Percentiles rank a stretch among this genome's conserved stretches.
phyloP scores from a whole-genome alignment of 2,113 vertebrate species.

The Crotophaga sulcirostris region DNA sequence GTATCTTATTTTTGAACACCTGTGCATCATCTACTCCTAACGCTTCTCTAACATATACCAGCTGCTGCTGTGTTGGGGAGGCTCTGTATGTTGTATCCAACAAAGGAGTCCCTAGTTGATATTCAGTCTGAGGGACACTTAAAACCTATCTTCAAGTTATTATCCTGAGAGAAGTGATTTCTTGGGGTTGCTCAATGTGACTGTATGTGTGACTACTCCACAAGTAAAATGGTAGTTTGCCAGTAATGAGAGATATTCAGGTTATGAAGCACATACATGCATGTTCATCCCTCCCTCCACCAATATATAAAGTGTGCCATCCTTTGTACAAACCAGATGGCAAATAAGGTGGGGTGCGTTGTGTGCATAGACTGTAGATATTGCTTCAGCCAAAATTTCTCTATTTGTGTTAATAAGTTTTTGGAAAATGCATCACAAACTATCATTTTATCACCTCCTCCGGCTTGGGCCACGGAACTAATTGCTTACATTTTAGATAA shows the following conservation, averaged over 20 bases:
- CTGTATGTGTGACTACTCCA: neutral
- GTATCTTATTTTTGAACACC: neutral
- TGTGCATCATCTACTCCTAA: neutral
- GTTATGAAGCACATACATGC: neutral
- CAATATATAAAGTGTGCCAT: neutral
- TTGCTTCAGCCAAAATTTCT: neutral
- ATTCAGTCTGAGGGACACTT: neutral
- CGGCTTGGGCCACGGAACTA: neutral
- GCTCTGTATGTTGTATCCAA: neutral
- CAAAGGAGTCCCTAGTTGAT: neutral
- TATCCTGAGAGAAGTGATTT: neutral
- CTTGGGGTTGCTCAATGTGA: neutral
- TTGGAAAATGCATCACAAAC: neutral
- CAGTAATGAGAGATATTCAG: neutral
- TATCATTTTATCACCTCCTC: neutral
- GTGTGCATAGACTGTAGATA: neutral
- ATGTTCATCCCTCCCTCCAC: neutral
- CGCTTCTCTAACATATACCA: neutral
- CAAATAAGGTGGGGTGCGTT: neutral
- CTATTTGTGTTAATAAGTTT: neutral
- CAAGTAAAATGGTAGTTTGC: neutral
- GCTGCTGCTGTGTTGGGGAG: neutral
- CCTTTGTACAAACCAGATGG: neutral
- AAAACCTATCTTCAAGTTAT: neutral
- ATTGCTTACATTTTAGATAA: neutral